phyloP scores from a whole-genome alignment of 2,888 invertebrate genomes.

The Drosophila subsilvestris region DNA sequence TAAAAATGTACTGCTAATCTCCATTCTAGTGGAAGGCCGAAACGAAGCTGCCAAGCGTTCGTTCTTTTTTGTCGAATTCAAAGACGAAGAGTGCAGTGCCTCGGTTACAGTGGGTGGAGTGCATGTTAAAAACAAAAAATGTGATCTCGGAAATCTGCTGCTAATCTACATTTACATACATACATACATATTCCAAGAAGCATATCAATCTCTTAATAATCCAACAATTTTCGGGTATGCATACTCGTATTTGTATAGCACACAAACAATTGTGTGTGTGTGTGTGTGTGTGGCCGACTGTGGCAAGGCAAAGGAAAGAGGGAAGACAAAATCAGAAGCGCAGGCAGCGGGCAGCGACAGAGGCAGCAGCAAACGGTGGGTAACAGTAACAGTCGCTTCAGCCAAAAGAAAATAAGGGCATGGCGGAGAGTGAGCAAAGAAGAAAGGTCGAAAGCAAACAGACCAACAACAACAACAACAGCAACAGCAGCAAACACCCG shows the following conservation, averaged over 20 bases:
- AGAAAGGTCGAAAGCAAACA: constrained; percentile 75
- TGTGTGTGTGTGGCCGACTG: constrained; percentile 36
- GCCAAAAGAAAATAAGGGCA: constrained; percentile 71
- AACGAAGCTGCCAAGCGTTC: neutral
- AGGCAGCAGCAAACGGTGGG: constrained; percentile 36
- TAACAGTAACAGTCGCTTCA: constrained; percentile 55
- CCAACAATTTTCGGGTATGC: constrained; percentile 1
- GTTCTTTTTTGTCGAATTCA: too few species aligned
- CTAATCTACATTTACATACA: neutral
- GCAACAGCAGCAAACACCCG: constrained; percentile 12
- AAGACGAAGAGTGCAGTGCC: too few species aligned
- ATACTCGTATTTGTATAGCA: constrained; percentile 9
- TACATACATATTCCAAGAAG: constrained; percentile 21
- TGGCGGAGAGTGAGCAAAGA: constrained; percentile 57
- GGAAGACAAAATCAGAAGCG: constrained; percentile 6
- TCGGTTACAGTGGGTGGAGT: neutral
- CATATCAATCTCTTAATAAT: constrained; percentile 5
- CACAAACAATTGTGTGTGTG: constrained; percentile 18
- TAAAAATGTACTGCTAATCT: neutral
- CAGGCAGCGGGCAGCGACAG: constrained; percentile 7
- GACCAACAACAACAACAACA: constrained; percentile 21
- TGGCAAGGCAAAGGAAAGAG: constrained; percentile 10
- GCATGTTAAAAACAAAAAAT: neutral
- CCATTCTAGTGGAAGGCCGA: neutral
- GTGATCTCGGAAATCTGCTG: neutral